These are phyloP conservation scores for Boulengeromyrus knoepffleri DNA, from an alignment of 2,113 vertebrate genomes.

Conservation along the genomic window DNA sequence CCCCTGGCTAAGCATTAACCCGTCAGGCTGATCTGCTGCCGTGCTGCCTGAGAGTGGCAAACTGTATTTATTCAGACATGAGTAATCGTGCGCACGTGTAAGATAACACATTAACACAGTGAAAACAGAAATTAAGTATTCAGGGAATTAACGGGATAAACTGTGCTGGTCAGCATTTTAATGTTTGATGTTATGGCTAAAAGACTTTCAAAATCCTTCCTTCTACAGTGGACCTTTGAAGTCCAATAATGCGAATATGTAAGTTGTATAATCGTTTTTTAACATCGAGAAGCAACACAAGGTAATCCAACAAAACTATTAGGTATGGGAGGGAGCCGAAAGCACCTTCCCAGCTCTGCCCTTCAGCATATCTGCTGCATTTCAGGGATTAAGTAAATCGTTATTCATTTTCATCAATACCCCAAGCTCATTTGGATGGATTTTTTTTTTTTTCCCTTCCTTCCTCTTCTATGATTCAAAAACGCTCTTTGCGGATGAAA, in stretches of 20 bases:
- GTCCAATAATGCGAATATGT: not conserved
- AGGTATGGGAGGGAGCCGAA: not conserved
- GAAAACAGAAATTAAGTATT: not conserved
- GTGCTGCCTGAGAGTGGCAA: not conserved
- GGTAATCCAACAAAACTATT: not conserved
- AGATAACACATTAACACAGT: not conserved
- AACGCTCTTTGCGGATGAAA: constrained; percentile 60
- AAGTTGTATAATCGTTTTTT: not conserved
- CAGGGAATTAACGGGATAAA: not conserved
- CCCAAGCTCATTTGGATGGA: constrained; percentile 48
- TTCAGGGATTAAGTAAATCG: constrained; percentile 41
- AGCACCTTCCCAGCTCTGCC: not conserved
- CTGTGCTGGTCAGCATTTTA: not conserved
- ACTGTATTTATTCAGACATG: not conserved
- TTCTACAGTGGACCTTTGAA: not conserved
- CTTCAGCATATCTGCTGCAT: not conserved
- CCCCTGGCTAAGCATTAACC: not conserved
- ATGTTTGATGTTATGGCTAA: not conserved
- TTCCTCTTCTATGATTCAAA: constrained; percentile 49
- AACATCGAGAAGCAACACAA: not conserved
- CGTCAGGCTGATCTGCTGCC: not conserved
- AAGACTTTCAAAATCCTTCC: not conserved
- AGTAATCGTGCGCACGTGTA: not conserved
- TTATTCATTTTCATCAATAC: constrained; percentile 55
- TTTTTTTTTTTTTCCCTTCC: constrained; percentile 54